Conservation (phyloP, 2,888 invertebrate species). For the Blastobasis lacticolella region DNA sequence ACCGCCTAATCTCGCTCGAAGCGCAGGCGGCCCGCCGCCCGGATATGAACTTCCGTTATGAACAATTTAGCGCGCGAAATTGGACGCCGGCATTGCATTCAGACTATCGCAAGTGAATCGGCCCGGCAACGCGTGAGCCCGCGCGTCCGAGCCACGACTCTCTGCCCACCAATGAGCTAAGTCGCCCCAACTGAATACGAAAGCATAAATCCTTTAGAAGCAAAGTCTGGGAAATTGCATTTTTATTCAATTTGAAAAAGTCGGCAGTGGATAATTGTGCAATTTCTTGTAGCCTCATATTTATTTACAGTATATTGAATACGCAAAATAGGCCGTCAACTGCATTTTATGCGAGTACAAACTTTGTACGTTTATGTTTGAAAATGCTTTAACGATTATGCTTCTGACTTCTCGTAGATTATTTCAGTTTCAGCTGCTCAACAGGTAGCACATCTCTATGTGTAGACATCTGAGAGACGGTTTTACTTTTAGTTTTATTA, state of each 20-base stretch:
- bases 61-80: constrained; percentile 84
- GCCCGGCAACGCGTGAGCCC: constrained; percentile 42
- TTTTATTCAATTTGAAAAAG: constrained; percentile 47
- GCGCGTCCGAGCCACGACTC: constrained; percentile 41
- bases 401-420: too few relatives aligned
- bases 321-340: too few relatives aligned
- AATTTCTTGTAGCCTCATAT: constrained; percentile 1
- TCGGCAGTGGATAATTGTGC: constrained; percentile 8
- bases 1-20: constrained; percentile 74
- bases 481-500: too few relatives aligned
- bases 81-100: constrained; percentile 71
- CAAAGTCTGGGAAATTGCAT: constrained; percentile 43
- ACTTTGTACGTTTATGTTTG: too few relatives aligned
- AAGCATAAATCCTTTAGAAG: constrained; percentile 42
- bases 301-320: too few relatives aligned
- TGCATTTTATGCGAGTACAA: too few relatives aligned
- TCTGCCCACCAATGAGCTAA: constrained; percentile 41
- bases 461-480: neutral
- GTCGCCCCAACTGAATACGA: constrained; percentile 43
- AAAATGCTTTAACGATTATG: constrained; percentile 37
- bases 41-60: constrained; percentile 92
- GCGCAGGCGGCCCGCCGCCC: constrained; percentile 72
- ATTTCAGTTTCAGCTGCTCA: constrained; percentile 15
- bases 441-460: neutral
- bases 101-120: constrained; percentile 43